These are phyloP conservation scores for Zaprionus nigranus DNA, from an alignment of 1,140 invertebrate genomes.

Conservation along the genomic window DNA sequence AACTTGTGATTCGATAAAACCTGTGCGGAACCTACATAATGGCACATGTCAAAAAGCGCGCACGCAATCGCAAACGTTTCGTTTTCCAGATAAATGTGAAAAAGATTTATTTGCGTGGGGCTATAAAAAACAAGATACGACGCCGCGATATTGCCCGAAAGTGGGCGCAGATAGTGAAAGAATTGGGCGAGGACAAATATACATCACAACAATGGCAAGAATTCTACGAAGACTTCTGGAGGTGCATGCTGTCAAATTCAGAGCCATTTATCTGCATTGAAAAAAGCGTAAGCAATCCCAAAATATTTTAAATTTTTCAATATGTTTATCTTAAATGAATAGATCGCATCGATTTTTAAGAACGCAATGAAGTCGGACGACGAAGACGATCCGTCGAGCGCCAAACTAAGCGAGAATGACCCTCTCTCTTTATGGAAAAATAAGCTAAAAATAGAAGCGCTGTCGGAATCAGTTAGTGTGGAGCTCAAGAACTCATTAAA, in stretches of 20 bases:
- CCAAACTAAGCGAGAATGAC: not conserved
- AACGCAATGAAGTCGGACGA: too few relatives aligned
- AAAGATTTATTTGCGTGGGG: not conserved
- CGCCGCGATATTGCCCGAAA: constrained; percentile 14
- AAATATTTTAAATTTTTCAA: not conserved
- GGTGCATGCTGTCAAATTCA: constrained; percentile 4
- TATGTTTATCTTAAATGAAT: not conserved
- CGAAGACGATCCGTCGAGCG: not conserved
- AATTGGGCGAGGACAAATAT: constrained; percentile 17
- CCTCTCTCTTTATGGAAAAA: not conserved
- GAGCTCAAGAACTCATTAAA: not conserved
- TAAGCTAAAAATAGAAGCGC: not conserved
- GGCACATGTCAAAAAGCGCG: constrained; percentile 25
- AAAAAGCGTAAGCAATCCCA: constrained; percentile 10
- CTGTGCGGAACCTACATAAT: constrained; percentile 11
- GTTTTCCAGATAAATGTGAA: not conserved
- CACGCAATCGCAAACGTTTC: not conserved
- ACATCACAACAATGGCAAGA: constrained; percentile 21
- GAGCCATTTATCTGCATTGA: constrained; percentile 15
- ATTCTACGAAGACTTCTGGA: constrained; percentile 12
- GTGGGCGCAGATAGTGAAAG: constrained; percentile 24
- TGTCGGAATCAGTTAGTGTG: not conserved
- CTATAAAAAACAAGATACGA: constrained; percentile 2
- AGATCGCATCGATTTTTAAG: too few relatives aligned
- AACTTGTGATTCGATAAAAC: not conserved